phyloP scores from a whole-genome alignment of 2,113 vertebrate genomes.

The Telmatochromis brachygnathus region DNA sequence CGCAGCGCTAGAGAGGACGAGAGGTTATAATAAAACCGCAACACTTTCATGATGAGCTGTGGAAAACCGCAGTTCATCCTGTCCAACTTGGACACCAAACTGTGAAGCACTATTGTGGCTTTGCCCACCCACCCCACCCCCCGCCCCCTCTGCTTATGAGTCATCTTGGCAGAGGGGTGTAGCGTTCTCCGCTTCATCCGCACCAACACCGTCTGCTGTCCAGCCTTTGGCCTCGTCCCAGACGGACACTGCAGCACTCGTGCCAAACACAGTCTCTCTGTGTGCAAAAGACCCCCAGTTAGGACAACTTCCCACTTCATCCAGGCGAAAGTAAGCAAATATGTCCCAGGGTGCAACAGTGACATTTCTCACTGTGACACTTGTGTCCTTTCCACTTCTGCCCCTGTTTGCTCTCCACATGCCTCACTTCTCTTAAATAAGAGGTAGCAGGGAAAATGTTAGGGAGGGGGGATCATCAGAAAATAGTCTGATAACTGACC shows the following conservation, averaged over 20 bases:
- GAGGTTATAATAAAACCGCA: neutral
- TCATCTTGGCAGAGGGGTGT: constrained; percentile 36
- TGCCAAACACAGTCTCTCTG: neutral
- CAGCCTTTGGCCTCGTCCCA: neutral
- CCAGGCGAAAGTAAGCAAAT: neutral
- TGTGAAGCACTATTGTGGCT: neutral
- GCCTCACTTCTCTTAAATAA: constrained; percentile 8
- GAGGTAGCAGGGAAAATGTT: constrained; percentile 7
- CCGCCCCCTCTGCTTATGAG: neutral
- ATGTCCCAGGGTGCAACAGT: neutral
- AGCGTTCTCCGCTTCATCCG: neutral
- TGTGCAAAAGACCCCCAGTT: neutral
- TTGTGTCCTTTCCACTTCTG: neutral
- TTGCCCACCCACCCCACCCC: neutral
- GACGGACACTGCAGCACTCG: neutral
- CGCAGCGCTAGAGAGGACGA: neutral
- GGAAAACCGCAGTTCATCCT: neutral
- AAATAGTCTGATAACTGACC: constrained; percentile 67
- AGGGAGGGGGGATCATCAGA: constrained; percentile 35
- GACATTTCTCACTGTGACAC: neutral
- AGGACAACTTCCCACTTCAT: neutral
- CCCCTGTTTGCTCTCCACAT: neutral
- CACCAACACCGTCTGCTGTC: neutral
- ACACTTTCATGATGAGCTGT: neutral
- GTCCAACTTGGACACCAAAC: neutral